Base-by-base conservation (phyloP, 2,888 invertebrate species). In the Slavum lentiscoides region DNA sequence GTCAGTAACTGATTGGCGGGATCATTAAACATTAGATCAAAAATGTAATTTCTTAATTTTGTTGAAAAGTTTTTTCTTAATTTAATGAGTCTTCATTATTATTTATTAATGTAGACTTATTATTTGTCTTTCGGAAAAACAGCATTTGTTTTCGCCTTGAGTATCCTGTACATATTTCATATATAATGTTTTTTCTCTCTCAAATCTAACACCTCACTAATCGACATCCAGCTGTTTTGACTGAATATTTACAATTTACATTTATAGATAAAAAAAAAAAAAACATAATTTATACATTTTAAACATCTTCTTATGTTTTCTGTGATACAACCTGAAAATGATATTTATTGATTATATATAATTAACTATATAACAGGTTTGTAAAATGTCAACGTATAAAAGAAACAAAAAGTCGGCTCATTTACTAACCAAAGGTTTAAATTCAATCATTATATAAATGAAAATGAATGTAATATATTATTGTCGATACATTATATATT, bases 1-100 rank as follows among this genome's bases (percentile, higher is more conserved):
- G 84, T 85, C 83, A 86, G 86, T 84, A 86, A 86, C 85, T 86
- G 86, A 86, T 53, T 64, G 21, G 4, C 30, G 30, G 6, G 23
- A 55, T 17, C 13, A 66, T 59, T 70, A 39, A 53, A 70, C 13
- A 23, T 80, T 80, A 80, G 77, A 80, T 80, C 77, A 80, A 80
- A 75, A 62, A 72, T 72, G 62, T 80, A 80, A 30, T 70, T 80
- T 80, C 23, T 70, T 80, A 80, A 77, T 64, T 80, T 80, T 80
- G 77, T 80, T 80, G 39, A 64, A 70, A 80, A 62, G 61, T 80
- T 80, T 68, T 69, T 77, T 49, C 64, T 80, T 64, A 11, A 59
- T 13, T 49, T 75, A 80, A 80, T 80, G 70, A n/a, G 77, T 80
- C 77, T 62, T 64, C 61, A 64, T 62, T 77, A 58, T 75, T 37